A percentile compares a stretch with the other conserved stretches of the same genome.
These are phyloP conservation scores for Nomia melanderi DNA, from an alignment of 1,140 invertebrate genomes.

Conservation along the genomic window DNA sequence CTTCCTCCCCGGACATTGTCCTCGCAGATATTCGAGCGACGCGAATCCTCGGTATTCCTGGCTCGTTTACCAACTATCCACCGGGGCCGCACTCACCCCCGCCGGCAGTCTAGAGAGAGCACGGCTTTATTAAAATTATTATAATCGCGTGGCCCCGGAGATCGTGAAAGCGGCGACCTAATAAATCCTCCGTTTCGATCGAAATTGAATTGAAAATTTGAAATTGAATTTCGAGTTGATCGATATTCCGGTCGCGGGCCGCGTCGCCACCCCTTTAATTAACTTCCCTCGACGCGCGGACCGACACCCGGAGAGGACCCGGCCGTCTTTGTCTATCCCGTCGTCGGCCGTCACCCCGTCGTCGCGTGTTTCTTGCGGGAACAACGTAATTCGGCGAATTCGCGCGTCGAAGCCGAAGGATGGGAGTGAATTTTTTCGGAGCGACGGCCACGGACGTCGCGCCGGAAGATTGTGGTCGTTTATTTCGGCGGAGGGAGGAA, in stretches of 20 bases:
- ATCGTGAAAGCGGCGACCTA: constrained; percentile 8
- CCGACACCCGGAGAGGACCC: background rate
- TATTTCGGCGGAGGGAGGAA: background rate
- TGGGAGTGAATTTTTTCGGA: background rate
- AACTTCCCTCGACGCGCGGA: constrained; percentile 1
- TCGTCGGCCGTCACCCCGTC: background rate
- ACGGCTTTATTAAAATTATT: constrained; percentile 74
- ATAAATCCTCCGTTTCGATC: constrained; percentile 37
- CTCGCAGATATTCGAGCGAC: background rate
- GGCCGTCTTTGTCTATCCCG: background rate
- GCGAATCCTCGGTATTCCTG: background rate
- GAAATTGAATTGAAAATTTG: constrained; percentile 48
- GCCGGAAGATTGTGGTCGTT: background rate
- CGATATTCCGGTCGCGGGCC: constrained; percentile 35
- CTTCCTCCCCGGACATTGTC: background rate
- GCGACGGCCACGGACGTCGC: background rate
- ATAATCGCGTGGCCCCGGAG: constrained; percentile 50
- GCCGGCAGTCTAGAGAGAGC: background rate
- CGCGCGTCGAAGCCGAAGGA: too few species aligned
- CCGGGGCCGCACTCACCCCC: background rate
- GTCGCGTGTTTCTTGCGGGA: background rate
- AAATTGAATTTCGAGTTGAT: constrained; percentile 50
- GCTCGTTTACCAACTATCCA: constrained; percentile 1
- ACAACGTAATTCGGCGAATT: too few species aligned
- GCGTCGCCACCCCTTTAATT: constrained; percentile 29